Percentiles rank a stretch among this genome's conserved stretches.
These are phyloP conservation scores for Ephydatia muelleri DNA, from an alignment of 37 sponge, comb jelly and placozoan species.

Conservation along the genomic window DNA sequence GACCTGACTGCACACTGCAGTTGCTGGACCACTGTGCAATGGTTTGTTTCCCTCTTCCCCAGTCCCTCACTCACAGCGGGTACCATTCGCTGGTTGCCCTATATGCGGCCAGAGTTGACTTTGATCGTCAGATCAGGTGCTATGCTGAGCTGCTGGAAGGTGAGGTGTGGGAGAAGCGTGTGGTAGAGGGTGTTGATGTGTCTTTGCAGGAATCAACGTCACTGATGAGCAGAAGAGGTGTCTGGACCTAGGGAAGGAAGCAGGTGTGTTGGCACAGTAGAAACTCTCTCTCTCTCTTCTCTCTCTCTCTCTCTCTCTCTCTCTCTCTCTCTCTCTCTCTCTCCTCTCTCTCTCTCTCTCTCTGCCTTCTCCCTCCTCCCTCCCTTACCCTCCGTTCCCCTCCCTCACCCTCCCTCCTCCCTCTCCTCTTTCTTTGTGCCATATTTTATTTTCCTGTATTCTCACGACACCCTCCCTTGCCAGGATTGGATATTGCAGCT, in stretches of 20 bases:
- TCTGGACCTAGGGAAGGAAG: slow-evolving; percentile 62
- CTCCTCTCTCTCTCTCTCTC: background rate
- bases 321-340: slow-evolving; percentile 22
- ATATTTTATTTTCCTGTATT: slow-evolving; percentile 1
- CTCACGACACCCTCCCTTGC: background rate
- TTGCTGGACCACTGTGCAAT: background rate
- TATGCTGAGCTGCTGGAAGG: slow-evolving; percentile 74
- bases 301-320: slow-evolving; percentile 13
- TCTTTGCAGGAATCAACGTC: slow-evolving; percentile 27
- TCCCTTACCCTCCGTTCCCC: background rate
- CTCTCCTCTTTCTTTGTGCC: slow-evolving; percentile 10
- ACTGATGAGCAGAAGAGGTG: slow-evolving; percentile 52
- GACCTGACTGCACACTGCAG: no score
- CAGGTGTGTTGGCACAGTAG: slow-evolving; percentile 1
- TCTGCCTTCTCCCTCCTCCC: background rate
- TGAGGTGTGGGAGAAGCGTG: slow-evolving; percentile 20
- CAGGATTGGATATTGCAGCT: slow-evolving; percentile 66
- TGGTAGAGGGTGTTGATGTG: background rate
- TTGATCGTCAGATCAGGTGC: slow-evolving; percentile 58
- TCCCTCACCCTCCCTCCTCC: background rate
- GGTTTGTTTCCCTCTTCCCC: background rate
- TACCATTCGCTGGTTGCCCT: slow-evolving; percentile 56
- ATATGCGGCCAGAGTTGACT: slow-evolving; percentile 57
- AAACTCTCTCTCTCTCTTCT: background rate
- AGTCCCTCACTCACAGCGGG: slow-evolving; percentile 30